phyloP scores from a whole-genome alignment of 2,797 vertebrate genomes.

The Hydrophis major region DNA sequence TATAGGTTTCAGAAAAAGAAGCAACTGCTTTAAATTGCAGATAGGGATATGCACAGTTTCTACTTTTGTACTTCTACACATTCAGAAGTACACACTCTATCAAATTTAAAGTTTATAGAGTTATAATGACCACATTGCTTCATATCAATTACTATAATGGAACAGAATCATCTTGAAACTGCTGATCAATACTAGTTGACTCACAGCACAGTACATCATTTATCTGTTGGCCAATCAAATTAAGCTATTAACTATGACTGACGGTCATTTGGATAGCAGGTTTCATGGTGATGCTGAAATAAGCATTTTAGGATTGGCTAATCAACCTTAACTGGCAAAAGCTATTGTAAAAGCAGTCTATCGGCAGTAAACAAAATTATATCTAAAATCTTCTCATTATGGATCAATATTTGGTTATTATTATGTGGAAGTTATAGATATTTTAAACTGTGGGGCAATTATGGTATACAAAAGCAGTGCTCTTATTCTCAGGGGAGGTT shows the following conservation, averaged over 20 bases:
- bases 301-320: not conserved
- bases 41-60: not conserved
- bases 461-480: not conserved
- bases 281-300: not conserved
- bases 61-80: not conserved
- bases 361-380: not conserved
- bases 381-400: not conserved
- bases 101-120: not conserved
- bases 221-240: not conserved
- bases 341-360: slow-evolving; percentile 17
- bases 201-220: not conserved
- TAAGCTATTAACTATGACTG: not conserved
- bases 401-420: not conserved
- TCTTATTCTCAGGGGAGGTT: not conserved
- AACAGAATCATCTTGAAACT: not conserved
- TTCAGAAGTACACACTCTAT: not conserved
- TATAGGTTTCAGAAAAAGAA: not conserved
- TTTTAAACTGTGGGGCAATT: not conserved
- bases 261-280: not conserved
- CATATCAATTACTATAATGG: not conserved
- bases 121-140: not conserved
- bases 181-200: not conserved
- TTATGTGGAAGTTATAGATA: not conserved
- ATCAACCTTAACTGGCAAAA: not conserved
- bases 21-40: not conserved